These are phyloP conservation scores for Oreochromis mossambicus DNA, from an alignment of 2,797 vertebrate species.

Conservation along the genomic window DNA sequence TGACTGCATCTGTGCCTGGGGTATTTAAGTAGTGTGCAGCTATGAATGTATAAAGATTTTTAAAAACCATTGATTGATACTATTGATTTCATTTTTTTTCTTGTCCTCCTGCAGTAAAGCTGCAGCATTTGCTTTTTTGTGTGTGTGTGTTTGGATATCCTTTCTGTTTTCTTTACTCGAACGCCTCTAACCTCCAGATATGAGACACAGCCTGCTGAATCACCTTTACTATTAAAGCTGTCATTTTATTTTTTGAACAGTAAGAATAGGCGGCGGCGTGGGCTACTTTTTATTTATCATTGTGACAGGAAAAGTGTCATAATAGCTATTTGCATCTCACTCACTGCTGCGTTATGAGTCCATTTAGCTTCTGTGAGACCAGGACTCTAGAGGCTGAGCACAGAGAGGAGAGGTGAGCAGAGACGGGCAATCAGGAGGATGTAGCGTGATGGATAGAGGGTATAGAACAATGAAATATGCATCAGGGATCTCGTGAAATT, in stretches of 20 bases:
- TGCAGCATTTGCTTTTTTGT: neutral
- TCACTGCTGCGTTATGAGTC: neutral
- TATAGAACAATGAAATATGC: constrained; percentile 70
- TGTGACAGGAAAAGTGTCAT: neutral
- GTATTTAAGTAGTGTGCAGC: neutral
- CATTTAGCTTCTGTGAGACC: neutral
- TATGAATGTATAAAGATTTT: neutral
- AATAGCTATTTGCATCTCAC: neutral
- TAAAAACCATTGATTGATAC: neutral
- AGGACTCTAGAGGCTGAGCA: constrained; percentile 7
- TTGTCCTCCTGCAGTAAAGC: neutral
- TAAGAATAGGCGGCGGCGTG: neutral
- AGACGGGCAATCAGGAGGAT: constrained; percentile 32
- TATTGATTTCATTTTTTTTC: constrained; percentile 32
- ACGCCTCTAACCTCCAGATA: neutral
- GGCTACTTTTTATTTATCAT: neutral
- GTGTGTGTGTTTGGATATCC: neutral
- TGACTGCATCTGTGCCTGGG: neutral
- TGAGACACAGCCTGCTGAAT: neutral
- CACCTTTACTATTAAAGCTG: neutral
- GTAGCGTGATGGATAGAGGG: constrained; percentile 49
- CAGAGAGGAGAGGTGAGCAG: neutral
- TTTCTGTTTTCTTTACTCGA: neutral
- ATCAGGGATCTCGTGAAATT: constrained; percentile 65
- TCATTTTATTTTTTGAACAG: neutral